Evolutionary conservation across 2,797 vertebrate genomes (phyloP), one percentile per base, ranked within the genome.

Genomic region (Cirrhinus mrigala): DNA sequence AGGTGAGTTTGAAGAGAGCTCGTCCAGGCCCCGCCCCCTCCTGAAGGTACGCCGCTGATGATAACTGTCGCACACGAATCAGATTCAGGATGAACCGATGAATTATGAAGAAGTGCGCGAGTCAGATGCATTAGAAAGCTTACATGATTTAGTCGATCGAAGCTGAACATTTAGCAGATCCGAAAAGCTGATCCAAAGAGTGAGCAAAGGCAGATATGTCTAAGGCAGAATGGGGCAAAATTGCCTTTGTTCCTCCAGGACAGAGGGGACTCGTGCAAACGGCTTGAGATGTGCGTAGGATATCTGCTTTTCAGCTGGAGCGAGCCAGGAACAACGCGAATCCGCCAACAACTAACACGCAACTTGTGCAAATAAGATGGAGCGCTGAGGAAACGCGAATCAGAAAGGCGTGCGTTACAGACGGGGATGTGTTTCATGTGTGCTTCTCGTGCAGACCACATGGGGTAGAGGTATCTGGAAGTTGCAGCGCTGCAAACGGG

Each of bases 381-480:
- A 62, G 40, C 56, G 9, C 68, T 85, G 68, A 79, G 48, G 24
- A 79, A 79, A 70, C 74, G 50, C 64, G 33, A 78, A 78, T 24
- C 52, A 71, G 62, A 60, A 76, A 77, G 50, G 64, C 76, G 75
- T 58, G 71, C 40, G 62, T 70, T 77, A 22, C 40, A 48, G 27
- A 78, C 64, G 40, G 27, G 37, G 52, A 60, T 82, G 85, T 52
- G 75, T 64, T 86, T 70, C 79, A 12, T 24, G 52, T 82, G 73
- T 70, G 79, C 52, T 77, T 62, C 85, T 76, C 73, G 20, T 52
- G 66, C 20, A 82, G 64, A 83, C 80, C 85, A 54, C 85, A 78
- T 79, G 85, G 81, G 85, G 54, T 83, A 83, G 74, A 79, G 74
- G 54, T 60, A 69, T 73, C 69, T 83, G 74, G 81, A 86, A 86